Evolutionary conservation across 2,797 vertebrate species (phyloP).

Genomic region (Macropus fuliginosus): DNA sequence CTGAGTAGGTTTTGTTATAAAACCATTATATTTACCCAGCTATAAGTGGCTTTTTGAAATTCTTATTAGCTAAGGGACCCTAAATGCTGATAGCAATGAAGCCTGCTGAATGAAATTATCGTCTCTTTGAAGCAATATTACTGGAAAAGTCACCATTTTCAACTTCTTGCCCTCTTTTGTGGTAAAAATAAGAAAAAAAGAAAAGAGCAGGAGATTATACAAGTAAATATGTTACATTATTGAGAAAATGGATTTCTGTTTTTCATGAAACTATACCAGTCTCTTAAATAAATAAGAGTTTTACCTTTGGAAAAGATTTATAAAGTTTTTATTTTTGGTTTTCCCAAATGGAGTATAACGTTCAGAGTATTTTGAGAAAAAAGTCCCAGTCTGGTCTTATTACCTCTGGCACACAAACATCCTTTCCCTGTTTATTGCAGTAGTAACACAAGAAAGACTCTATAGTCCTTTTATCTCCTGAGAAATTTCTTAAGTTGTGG

Average conservation of each 20-base stretch:
- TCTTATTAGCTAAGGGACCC: not conserved
- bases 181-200: not conserved
- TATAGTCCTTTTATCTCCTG: conserved; percentile 3
- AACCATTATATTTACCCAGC: not conserved
- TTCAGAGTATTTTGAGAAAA: not conserved
- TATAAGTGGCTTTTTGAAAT: conserved; percentile 12
- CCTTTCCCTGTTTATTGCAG: not conserved
- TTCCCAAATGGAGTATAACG: not conserved
- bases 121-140: conserved; percentile 21
- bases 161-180: not conserved
- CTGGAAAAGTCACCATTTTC: conserved; percentile 3
- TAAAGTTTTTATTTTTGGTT: conserved; percentile 47
- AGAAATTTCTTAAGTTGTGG: not conserved
- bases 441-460: conserved; percentile 4
- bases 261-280: conserved; percentile 12
- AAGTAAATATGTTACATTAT: conserved; percentile 3
- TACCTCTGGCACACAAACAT: not conserved
- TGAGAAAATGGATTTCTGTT: conserved; percentile 41
- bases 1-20: not conserved
- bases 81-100: not conserved
- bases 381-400: conserved; percentile 46
- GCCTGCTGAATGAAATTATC: not conserved
- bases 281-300: conserved; percentile 13
- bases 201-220: not conserved
- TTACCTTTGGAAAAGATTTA: conserved; percentile 32